phyloP scores from a whole-genome alignment of 2,888 invertebrate genomes.

The Onchidella celtica region DNA sequence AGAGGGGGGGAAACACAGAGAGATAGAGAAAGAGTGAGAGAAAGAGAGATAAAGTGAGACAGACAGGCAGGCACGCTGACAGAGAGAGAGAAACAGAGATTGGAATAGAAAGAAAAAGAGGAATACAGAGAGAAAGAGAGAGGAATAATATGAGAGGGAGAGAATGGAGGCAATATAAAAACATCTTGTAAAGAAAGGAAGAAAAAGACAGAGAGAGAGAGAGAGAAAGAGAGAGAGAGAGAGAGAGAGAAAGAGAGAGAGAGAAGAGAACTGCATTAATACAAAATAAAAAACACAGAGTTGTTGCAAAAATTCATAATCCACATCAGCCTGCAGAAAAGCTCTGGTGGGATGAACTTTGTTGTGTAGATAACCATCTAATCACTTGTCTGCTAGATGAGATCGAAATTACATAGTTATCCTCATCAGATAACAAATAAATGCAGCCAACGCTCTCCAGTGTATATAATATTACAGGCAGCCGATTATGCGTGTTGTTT shows the following conservation, averaged over 20 bases:
- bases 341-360: no score
- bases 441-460: no score
- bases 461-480: no score
- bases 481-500: no score
- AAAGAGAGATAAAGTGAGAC: neutral
- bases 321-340: no score
- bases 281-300: no score
- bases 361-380: no score
- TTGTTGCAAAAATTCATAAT: no score
- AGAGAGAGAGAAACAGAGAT: neutral
- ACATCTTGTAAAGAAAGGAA: neutral
- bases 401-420: no score
- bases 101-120: neutral
- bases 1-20: no score
- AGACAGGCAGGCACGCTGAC: neutral
- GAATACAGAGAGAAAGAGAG: neutral
- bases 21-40: neutral
- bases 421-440: no score
- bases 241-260: conserved; percentile 7
- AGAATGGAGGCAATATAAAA: neutral
- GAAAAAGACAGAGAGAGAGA: neutral
- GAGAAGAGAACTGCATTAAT: neutral
- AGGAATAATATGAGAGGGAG: neutral
- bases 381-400: no score
- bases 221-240: conserved; percentile 11